Evolutionary conservation across 2,888 invertebrate genomes (phyloP).

Genomic region (Lutraria lutraria): DNA sequence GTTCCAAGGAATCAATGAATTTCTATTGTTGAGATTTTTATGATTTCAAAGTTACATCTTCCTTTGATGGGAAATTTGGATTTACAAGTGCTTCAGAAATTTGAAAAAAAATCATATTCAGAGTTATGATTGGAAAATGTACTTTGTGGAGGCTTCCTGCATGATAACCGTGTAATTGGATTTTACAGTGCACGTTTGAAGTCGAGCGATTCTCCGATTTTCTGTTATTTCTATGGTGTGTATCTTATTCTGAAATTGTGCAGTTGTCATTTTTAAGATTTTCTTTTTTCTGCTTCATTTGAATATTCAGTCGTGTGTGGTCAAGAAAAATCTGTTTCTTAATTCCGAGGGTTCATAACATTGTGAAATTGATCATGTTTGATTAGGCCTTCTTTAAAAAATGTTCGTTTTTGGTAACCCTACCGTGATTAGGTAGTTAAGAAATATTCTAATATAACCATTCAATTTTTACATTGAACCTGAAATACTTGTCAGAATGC

Average conservation of each 20-base stretch:
- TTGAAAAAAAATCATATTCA: background rate
- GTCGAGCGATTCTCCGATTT: background rate
- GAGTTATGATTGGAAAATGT: conserved; percentile 16
- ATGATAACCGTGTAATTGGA: background rate
- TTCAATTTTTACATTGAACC: no score
- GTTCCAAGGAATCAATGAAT: background rate
- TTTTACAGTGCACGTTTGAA: background rate
- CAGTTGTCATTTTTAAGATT: background rate
- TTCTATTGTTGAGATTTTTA: background rate
- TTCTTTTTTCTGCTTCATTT: no score
- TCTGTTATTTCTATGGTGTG: background rate
- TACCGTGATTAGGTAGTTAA: no score
- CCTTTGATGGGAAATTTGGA: conserved; percentile 18
- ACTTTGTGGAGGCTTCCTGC: background rate
- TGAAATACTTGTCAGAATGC: no score
- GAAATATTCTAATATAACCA: no score
- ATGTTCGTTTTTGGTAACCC: no score
- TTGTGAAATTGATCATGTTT: no score
- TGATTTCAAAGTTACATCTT: conserved; percentile 17
- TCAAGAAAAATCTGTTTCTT: no score
- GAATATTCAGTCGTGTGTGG: no score
- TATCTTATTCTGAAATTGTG: background rate
- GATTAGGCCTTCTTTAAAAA: no score
- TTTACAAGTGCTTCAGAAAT: conserved; percentile 10
- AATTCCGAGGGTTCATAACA: no score